Evolutionary conservation across 2,888 invertebrate genomes (phyloP).

Genomic region (Liposcelis brunnea): DNA sequence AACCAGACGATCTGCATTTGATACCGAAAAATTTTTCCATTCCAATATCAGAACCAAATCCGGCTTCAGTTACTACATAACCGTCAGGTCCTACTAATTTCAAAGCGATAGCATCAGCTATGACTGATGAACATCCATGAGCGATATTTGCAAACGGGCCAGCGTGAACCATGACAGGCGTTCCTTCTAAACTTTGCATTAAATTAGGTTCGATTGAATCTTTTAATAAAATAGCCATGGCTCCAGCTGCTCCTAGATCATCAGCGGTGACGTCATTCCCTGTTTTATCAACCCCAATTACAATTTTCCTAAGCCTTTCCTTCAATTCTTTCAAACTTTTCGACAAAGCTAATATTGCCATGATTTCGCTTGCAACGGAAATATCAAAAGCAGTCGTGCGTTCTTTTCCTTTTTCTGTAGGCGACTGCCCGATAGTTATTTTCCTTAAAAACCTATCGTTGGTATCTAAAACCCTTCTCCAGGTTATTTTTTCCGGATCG

Average conservation of each 20-base stretch:
- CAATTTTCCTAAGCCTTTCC: constrained; percentile 67
- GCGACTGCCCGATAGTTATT: constrained; percentile 83
- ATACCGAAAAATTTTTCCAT: constrained; percentile 98
- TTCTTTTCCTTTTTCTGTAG: constrained; percentile 74
- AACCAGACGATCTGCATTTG: constrained; percentile 80
- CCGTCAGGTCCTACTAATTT: constrained; percentile 85
- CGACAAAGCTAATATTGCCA: constrained; percentile 91
- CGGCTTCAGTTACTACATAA: constrained; percentile 92
- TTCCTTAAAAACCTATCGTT: constrained; percentile 90
- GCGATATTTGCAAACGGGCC: constrained; percentile 99
- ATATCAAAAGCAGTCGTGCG: constrained; percentile 82
- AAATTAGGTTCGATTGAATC: constrained; percentile 91
- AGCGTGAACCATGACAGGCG: constrained; percentile 90
- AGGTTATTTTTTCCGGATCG: constrained; percentile 74
- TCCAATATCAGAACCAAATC: constrained; percentile 95
- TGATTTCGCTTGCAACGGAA: constrained; percentile 93
- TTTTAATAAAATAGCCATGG: constrained; percentile 76
- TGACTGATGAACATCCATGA: constrained; percentile 91
- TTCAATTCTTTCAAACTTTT: constrained; percentile 76
- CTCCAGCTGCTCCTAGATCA: constrained; percentile 88
- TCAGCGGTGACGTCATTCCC: constrained; percentile 78
- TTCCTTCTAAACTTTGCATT: constrained; percentile 93
- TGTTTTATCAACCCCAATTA: constrained; percentile 67
- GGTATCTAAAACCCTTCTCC: constrained; percentile 90
- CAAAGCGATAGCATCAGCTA: constrained; percentile 85